Evolutionary conservation across 2,888 invertebrate genomes (phyloP).

Genomic region (Platycheirus rosarum): DNA sequence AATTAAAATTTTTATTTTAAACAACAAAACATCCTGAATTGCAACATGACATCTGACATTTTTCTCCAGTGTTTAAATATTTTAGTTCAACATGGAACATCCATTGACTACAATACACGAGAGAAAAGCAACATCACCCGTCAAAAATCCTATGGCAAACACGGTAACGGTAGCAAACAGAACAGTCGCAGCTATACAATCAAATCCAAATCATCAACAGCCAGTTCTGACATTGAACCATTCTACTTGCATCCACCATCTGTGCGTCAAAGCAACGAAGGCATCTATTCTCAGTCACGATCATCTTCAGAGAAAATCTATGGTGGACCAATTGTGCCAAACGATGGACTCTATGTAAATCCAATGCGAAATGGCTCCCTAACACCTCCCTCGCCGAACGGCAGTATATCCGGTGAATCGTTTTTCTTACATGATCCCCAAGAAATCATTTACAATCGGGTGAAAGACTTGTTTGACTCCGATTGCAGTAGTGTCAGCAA

Average conservation of each 20-base stretch:
- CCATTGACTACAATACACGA: slow-evolving; percentile 84
- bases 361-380: slow-evolving; percentile 86
- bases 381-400: slow-evolving; percentile 84
- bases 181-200: slow-evolving; percentile 82
- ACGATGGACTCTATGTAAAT: slow-evolving; percentile 92
- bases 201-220: slow-evolving; percentile 82
- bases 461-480: slow-evolving; percentile 91
- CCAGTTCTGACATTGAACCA: slow-evolving; percentile 85
- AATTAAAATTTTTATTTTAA: not conserved
- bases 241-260: slow-evolving; percentile 91
- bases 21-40: not conserved
- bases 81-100: slow-evolving; percentile 90
- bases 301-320: slow-evolving; percentile 81
- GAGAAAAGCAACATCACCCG: slow-evolving; percentile 79
- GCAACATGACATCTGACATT: not conserved
- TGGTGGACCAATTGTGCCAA: slow-evolving; percentile 79
- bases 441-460: slow-evolving; percentile 91
- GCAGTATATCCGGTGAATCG: slow-evolving; percentile 86
- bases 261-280: slow-evolving; percentile 80
- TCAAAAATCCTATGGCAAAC: slow-evolving; percentile 75
- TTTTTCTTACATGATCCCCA: slow-evolving; percentile 94
- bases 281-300: slow-evolving; percentile 79
- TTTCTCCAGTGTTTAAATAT: slow-evolving; percentile 89
- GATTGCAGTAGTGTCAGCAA: slow-evolving; percentile 80
- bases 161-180: slow-evolving; percentile 79